These are phyloP conservation scores for Polypedilum pembai DNA, from an alignment of 1,140 invertebrate genomes.

Conservation along the genomic window DNA sequence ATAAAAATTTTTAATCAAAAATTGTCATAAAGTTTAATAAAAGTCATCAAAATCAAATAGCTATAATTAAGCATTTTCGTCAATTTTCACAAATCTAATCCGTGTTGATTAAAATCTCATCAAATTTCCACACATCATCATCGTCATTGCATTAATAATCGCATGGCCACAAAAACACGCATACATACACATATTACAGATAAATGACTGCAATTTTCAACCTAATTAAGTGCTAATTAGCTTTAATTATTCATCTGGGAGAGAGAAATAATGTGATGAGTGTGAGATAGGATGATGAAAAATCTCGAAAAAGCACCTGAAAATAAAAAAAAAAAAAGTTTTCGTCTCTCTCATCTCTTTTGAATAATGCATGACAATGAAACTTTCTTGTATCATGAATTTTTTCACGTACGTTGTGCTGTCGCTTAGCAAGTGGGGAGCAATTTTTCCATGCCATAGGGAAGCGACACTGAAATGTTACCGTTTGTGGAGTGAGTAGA, in stretches of 20 bases:
- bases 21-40: too few species aligned
- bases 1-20: too few species aligned
- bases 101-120: background rate
- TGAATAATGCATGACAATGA: slow-evolving; percentile 18
- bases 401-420: slow-evolving; percentile 2
- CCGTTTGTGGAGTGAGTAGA: background rate
- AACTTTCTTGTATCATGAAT: slow-evolving; percentile 18
- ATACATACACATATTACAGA: background rate
- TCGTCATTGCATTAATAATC: background rate
- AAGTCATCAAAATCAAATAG: too few species aligned
- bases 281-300: too few species aligned
- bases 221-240: slow-evolving; percentile 7
- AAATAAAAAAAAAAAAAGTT: background rate
- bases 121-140: background rate
- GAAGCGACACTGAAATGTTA: background rate
- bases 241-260: slow-evolving; percentile 10
- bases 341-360: background rate
- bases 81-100: too few species aligned
- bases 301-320: slow-evolving; percentile 1
- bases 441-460: slow-evolving; percentile 5
- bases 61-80: too few species aligned
- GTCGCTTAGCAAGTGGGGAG: background rate
- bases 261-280: background rate
- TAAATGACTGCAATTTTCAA: slow-evolving; percentile 19
- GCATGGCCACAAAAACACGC: slow-evolving; percentile 8